Conservation (phyloP, 2,888 invertebrate species). For the Rhagophthalmus giganteus region DNA sequence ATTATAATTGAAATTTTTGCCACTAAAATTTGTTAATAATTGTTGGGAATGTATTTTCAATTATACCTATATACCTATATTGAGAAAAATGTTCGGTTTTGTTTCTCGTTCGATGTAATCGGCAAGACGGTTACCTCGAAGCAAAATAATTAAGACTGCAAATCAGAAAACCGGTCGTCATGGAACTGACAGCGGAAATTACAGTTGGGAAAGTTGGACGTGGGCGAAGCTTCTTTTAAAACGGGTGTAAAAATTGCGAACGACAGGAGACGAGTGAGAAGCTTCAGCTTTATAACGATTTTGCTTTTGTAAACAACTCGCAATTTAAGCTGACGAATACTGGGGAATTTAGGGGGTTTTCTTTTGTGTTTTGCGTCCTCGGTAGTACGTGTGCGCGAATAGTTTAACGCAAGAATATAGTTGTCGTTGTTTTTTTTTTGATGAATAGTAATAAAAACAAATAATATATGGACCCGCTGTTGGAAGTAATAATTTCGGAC, state of each 20-base stretch:
- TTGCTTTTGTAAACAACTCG: conserved; percentile 20
- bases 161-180: conserved; percentile 41
- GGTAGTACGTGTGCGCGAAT: too few species aligned
- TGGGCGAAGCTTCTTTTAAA: conserved; percentile 17
- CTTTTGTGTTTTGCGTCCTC: conserved; percentile 3
- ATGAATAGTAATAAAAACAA: too few species aligned
- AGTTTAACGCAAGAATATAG: too few species aligned
- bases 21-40: too few species aligned
- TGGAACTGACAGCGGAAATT: conserved; percentile 42
- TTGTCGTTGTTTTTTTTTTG: too few species aligned
- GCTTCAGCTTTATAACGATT: conserved; percentile 21
- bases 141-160: conserved; percentile 38
- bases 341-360: conserved; percentile 3
- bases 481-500: too few species aligned
- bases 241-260: conserved; percentile 23
- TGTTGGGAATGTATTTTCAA: too few species aligned
- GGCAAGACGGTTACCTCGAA: conserved; percentile 23
- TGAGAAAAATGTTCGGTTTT: too few species aligned
- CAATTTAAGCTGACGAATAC: conserved; percentile 7
- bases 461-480: too few species aligned
- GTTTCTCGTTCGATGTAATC: too few species aligned
- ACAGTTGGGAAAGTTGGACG: conserved; percentile 35
- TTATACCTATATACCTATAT: too few species aligned
- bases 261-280: conserved; percentile 18
- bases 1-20: too few species aligned